Evolutionary conservation across 2,797 vertebrate genomes (phyloP), one percentile per base, ranked within the genome.

Genomic region (Chelmon rostratus): DNA sequence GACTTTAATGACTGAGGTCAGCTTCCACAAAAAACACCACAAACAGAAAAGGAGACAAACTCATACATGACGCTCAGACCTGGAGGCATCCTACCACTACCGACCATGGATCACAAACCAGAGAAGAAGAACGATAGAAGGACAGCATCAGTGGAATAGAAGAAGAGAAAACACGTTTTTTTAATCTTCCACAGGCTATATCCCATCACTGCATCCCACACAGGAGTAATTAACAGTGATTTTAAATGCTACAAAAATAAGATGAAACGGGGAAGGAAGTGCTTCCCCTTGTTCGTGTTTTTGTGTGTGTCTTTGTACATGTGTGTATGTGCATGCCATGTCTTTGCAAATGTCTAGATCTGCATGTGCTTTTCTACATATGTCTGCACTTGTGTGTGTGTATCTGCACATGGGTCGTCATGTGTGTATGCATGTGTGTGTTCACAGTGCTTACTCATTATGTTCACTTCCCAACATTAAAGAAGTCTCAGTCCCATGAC

Each of bases 201-300:
- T 75, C 90, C 92, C 84, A 89, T 94, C 92, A 93, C 92, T 92
- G 87, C 90, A 82, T 93, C 92, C 91, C 93, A 93, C 90, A 87
- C 88, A 92, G 93, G 92, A 95, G 93, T 94, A 92, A 91, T 93
- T 91, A 92, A 95, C 94, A 93, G 91, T 93, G 94, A 94, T 92
- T 95, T 93, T 95, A 95, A 95, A 96, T 92, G 94, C 95, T 95
- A 95, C 95, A 95, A 96, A 96, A 96, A 95, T 95, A 95, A 94
- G 94, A 95, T 94, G 92, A 94, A 94, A 94, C 76, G 16, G 81
- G 83, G 83, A 91, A 90, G 80, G 81, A 90, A 90, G 91, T 91
- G 82, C 86, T 86, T 90, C 89, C 89, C 91, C 79, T 86, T 85
- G 86, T 85, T 87, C 82, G 84, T 91, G 89, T 91, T 69, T 91